Evolutionary conservation across 2,888 invertebrate species (phyloP), one percentile per base, ranked within the genome.

Genomic region (Lacanobia oleracea): DNA sequence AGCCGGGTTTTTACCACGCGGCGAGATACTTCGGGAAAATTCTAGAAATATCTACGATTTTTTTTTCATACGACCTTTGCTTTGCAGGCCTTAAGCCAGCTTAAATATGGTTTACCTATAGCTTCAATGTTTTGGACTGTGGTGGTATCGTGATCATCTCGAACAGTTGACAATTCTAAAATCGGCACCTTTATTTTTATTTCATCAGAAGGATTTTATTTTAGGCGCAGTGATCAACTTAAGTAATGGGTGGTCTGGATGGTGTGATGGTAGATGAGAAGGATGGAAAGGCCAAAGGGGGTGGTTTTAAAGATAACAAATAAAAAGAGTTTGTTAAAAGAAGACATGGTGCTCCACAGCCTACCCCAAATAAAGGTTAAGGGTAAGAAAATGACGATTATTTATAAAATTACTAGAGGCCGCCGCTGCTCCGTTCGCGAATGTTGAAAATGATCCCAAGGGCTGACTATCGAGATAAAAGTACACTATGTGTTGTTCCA

Each of bases 121-220:
- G n/a, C n/a, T n/a, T 63, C 50, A 56, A 70, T 83, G 74, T 74
- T 71, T 51, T 53, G 70, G 72, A 50, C 9, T 50, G 7, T 53
- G 23, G 75, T 67, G 43, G 61, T 67, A 64, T 70, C 67, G 67
- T 12, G 67, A 64, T 72, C 33, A 12, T 16, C 27, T 72, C 59
- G 56, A 76, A 72, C 72, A 73, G 54, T 62, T 50, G 43, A 48
- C 59, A 62, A 77, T 70, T 56, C 65, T 67, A 45, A 40, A 63
- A 72, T 65, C 2, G 48, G 18, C 18, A 60, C 60, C 60, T 59
- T 53, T 51, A n/a, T 56, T 60, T 76, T 72, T 81, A 43, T 43
- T 43, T 61, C 33, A 43, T 40, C 8, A 16, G 23, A 16, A 12
- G 4, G 16, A 16, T 33, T 43, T 56, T 50, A 27, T 37, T 60